Base-by-base conservation (phyloP, 1,140 invertebrate genomes). In the Luehdorfia chinensis region DNA sequence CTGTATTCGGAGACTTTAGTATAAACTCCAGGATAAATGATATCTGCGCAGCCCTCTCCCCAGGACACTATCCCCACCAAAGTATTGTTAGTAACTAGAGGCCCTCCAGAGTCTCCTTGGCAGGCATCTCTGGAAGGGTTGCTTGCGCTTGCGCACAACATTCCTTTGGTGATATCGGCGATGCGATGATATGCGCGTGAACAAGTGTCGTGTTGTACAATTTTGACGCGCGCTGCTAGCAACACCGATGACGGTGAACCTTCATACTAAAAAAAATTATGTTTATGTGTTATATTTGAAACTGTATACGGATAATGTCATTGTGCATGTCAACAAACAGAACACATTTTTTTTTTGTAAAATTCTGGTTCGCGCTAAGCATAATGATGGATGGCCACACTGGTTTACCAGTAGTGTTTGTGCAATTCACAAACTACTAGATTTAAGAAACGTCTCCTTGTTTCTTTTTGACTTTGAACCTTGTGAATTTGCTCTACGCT, bases 11-110 rank as follows among this genome's bases (percentile, higher is more conserved):
- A 91, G 1, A 95, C 90, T 53, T 91, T 89, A 0, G 94, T 94
- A 66, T 95, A 96, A 0, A 96, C 93, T 7, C 94, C 94, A 1
- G 94, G 94, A 69, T 90, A 93, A 1, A 88, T 85, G 0, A 89
- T 68, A 25, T 91, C 80, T 0, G 90, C 94, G 68, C 94, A 96
- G 1, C 90, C 90, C 55, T 89, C 85, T 1, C 94, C 94, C 89
- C 91, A 94, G 1, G 93, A 94, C 0, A 93, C 90, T 8, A 94
- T 83, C 18, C 93, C 93, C 27, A 89, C 77, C 1, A 91, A 63
- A 23, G 74, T 57, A 1, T 81, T 81, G n/a, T 81, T 50, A 1
- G 75, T 52, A 0, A 90, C 89, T 1, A 90, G 65, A 2, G 91
- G 91, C 2, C 92, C 91, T 16, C 92, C 92, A 2, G 91, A 92